Base-by-base conservation (phyloP, 2,888 invertebrate species). In the Epistrophe grossulariae region DNA sequence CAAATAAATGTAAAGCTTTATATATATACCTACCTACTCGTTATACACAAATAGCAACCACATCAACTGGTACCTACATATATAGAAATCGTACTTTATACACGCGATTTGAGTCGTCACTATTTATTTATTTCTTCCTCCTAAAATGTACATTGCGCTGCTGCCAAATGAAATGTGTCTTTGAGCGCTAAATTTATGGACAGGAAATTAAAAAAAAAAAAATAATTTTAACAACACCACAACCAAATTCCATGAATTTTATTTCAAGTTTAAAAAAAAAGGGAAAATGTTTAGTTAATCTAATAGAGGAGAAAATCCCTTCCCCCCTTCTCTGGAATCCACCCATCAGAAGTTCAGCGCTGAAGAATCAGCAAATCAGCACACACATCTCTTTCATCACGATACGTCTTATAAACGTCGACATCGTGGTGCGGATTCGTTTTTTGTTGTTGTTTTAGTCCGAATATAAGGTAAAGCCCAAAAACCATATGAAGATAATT, bases 261-360 rank as follows among this genome's bases (percentile, higher is more conserved):
- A 87, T 87, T 87, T 82, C 82, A 87, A 87, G 85, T 82, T 87
- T 82, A 79, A 78, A 50, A 70, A 72, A 79, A 77, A 40, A 52
- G 38, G 57, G 31, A 50, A 66, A 70, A 70, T 55, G 52, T 70
- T 70, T 70, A 55, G 55, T 55, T 55, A 70, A 70, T 70, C 70
- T 70, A 70, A 55, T 38, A 68, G 52, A 38, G 24, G 28, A 40
- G 62, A 38, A 55, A 24, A 24, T 24, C 24, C n/a, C n/a, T n/a
- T 60, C 73, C 68, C 15, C 15, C 24, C 52, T 5, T 35, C 50
- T 72, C 50, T 77, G 50, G 68, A 55, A 70, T 2, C 70, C 55
- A 52, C 52, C 64, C 66, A 24, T 24, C 1, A 70, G 60, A 74
- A 70, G 52, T 60, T 80, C 43, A 45, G 48, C 57, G 24, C 68